phyloP scores from a whole-genome alignment of 2,888 invertebrate species.

The Sphaerophoria rueppellii region DNA sequence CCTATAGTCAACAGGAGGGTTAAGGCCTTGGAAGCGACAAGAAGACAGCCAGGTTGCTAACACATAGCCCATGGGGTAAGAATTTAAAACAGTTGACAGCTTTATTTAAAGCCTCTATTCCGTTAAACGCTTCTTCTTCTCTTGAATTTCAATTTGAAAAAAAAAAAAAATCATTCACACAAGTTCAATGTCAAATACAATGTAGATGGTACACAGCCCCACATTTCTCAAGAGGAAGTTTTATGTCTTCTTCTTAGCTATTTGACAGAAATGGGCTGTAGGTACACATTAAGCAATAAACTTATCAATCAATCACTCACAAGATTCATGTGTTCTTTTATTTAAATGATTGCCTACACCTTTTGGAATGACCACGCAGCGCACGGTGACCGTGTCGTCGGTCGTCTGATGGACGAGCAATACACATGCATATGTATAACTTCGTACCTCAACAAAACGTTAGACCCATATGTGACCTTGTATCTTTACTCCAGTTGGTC shows the following conservation, averaged over 20 bases:
- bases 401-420: no score
- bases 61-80: no score
- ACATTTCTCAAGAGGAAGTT: neutral
- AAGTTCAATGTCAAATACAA: slow-evolving; percentile 27
- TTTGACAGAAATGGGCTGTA: neutral
- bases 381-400: no score
- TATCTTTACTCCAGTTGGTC: slow-evolving; percentile 22
- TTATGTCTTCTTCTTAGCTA: neutral
- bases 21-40: no score
- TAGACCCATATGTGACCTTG: slow-evolving; percentile 6
- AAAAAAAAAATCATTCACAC: neutral
- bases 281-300: slow-evolving; percentile 6
- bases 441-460: neutral
- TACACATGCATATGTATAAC: neutral
- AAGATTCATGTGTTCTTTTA: slow-evolving; percentile 18
- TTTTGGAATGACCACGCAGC: slow-evolving; percentile 16
- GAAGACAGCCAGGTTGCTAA: no score
- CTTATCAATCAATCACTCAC: slow-evolving; percentile 31
- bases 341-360: slow-evolving; percentile 8
- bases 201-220: neutral
- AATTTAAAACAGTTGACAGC: no score
- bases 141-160: no score
- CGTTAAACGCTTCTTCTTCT: no score
- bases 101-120: no score
- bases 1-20: no score